Percentiles rank a stretch among this genome's conserved stretches.
Evolutionary conservation across 1,140 invertebrate species (phyloP).

Genomic region (Drosophila nigromelanica): DNA sequence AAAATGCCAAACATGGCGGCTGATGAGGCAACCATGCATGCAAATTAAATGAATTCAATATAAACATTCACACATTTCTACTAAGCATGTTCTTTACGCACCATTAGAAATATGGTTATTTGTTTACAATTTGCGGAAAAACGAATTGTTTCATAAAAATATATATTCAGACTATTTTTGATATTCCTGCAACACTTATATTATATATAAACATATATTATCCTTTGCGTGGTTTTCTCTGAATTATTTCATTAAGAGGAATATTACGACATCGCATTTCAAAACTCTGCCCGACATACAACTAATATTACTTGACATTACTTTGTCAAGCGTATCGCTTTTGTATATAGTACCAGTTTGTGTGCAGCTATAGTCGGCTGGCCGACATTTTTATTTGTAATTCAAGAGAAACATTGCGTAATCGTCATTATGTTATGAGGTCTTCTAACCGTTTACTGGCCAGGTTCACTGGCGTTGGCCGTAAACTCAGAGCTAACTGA

Average conservation of each 20-base stretch:
- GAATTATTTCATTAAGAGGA: too few species aligned
- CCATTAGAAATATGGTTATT: background rate
- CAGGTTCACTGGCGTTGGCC: slow-evolving; percentile 24
- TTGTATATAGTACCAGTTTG: slow-evolving; percentile 30
- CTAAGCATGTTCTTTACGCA: background rate
- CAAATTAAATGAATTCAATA: slow-evolving; percentile 34
- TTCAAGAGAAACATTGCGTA: slow-evolving; percentile 30
- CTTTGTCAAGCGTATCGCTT: slow-evolving; percentile 37
- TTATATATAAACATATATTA: too few species aligned
- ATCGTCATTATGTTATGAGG: slow-evolving; percentile 28
- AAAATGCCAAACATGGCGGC: background rate
- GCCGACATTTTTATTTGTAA: slow-evolving; percentile 18
- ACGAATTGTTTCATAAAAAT: background rate
- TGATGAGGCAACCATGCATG: slow-evolving; percentile 3
- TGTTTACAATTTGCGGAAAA: background rate
- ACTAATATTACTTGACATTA: slow-evolving; percentile 27
- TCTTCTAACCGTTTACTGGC: slow-evolving; percentile 19
- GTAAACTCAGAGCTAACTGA: slow-evolving; percentile 3
- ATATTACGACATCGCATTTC: too few species aligned
- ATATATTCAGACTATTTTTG: background rate
- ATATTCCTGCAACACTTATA: background rate
- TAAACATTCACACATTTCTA: slow-evolving; percentile 18
- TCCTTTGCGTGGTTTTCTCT: too few species aligned
- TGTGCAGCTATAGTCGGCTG: slow-evolving; percentile 10
- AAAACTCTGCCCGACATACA: background rate